phyloP scores from a whole-genome alignment of 2,113 vertebrate genomes.

The Toxostoma redivivum region DNA sequence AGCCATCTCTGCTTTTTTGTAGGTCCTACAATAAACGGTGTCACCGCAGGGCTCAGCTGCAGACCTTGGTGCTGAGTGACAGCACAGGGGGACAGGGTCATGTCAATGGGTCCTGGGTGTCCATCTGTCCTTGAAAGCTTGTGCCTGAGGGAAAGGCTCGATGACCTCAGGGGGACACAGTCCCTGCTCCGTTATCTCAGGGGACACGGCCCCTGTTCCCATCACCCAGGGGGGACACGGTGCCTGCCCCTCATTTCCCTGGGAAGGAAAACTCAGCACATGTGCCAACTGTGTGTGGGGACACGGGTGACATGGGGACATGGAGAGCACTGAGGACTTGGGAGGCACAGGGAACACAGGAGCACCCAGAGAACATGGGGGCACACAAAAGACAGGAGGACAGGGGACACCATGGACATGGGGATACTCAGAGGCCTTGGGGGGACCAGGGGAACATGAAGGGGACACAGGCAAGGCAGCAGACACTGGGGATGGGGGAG shows the following conservation, averaged over 20 bases:
- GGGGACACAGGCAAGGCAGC: neutral
- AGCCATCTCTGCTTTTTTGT: neutral
- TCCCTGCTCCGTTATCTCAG: neutral
- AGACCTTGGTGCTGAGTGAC: neutral
- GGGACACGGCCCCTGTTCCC: neutral
- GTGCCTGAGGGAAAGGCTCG: neutral
- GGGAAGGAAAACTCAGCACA: no score
- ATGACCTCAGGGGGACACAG: neutral
- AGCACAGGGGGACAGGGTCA: rapidly evolving
- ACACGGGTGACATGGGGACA: neutral
- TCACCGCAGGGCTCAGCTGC: neutral
- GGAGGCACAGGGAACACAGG: neutral
- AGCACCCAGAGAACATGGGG: neutral
- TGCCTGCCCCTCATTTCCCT: neutral
- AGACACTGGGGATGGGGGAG: neutral
- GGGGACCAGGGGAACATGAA: neutral
- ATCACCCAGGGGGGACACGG: neutral
- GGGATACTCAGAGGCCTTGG: neutral
- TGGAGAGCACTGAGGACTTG: neutral
- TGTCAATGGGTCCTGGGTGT: neutral
- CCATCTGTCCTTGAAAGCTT: neutral
- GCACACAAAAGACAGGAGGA: neutral
- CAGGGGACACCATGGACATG: neutral
- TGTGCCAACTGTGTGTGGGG: rapidly evolving
- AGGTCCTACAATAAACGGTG: neutral